Conservation (phyloP, 2,888 invertebrate species). For the Drosophila suboccidentalis region DNA sequence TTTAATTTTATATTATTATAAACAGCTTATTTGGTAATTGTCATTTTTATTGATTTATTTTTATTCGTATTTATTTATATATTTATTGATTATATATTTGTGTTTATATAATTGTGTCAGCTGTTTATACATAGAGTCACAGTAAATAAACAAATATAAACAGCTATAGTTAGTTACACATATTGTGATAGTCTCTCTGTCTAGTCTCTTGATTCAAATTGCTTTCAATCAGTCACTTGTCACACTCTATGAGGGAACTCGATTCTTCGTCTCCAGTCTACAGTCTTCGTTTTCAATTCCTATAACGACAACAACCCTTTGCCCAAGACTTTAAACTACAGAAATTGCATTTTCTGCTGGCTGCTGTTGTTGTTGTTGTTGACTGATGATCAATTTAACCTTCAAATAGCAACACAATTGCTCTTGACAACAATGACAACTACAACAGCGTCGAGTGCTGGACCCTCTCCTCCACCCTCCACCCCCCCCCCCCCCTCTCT, state of each 20-base stretch:
- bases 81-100: no score
- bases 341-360: conserved; percentile 52
- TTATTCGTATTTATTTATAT: no score
- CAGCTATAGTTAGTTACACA: no score
- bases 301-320: conserved; percentile 42
- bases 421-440: conserved; percentile 67
- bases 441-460: conserved; percentile 35
- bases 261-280: neutral
- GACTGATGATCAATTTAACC: conserved; percentile 74
- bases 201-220: conserved; percentile 45
- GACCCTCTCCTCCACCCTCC: conserved; percentile 6
- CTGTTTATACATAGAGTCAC: no score
- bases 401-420: conserved; percentile 69
- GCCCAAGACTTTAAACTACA: conserved; percentile 19
- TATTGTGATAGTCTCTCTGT: conserved; percentile 6
- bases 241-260: conserved; percentile 1
- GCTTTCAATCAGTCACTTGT: conserved; percentile 52
- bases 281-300: neutral
- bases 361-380: conserved; percentile 10
- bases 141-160: no score
- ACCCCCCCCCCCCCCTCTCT: neutral
- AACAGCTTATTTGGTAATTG: no score
- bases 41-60: no score
- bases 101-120: no score
- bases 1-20: neutral